Conservation (phyloP, 64 coral and sea anemone species). For the Porites lutea region DNA sequence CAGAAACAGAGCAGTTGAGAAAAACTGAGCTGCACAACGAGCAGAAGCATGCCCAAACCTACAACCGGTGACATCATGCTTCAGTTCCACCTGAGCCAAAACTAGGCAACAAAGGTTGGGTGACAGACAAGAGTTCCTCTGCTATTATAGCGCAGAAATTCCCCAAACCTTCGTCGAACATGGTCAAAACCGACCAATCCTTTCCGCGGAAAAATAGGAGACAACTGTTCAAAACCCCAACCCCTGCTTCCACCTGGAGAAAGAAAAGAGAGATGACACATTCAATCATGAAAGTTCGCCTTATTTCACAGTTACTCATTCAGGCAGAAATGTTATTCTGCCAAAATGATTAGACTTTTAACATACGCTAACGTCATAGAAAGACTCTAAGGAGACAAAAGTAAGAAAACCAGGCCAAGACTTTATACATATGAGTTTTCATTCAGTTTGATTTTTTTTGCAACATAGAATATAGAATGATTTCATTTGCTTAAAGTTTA, state of each 20-base stretch:
- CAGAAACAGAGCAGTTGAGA: not conserved
- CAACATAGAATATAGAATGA: not conserved
- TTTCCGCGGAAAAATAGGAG: not conserved
- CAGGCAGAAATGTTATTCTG: not conserved
- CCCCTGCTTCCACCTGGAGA: not conserved
- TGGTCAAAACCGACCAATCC: not conserved
- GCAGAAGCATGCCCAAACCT: not conserved
- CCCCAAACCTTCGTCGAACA: not conserved
- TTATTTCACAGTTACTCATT: not conserved
- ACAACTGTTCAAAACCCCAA: not conserved
- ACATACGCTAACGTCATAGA: not conserved
- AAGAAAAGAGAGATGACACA: not conserved
- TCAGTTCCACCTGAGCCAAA: not conserved
- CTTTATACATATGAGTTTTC: not conserved
- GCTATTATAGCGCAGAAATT: not conserved
- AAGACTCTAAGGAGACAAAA: not conserved
- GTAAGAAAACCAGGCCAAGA: not conserved
- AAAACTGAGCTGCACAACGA: slow-evolving; percentile 8
- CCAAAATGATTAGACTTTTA: slow-evolving; percentile 1
- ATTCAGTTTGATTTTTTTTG: not conserved
- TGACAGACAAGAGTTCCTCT: not conserved
- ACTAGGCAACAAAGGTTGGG: not conserved
- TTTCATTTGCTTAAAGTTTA: not conserved
- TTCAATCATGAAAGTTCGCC: not conserved
- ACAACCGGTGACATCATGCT: slow-evolving; percentile 8